phyloP scores from a whole-genome alignment of 2,113 vertebrate species.

The Trinectes maculatus region DNA sequence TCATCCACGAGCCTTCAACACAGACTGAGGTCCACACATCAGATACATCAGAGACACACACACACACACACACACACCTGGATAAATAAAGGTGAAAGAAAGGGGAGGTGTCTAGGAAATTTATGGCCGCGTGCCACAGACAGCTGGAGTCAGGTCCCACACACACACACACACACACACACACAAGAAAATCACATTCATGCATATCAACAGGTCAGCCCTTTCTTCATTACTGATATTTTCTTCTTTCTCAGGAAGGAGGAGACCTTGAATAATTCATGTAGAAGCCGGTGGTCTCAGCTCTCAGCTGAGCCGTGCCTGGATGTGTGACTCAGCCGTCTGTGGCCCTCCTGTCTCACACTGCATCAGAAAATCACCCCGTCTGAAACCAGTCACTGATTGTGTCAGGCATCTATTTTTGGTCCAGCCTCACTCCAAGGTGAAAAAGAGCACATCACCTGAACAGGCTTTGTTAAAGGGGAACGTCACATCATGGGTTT shows the following conservation, averaged over 20 bases:
- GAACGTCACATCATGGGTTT: background rate
- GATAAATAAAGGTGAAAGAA: slow-evolving; percentile 32
- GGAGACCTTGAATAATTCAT: background rate
- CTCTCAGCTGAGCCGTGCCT: too few relatives aligned
- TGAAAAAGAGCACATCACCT: background rate
- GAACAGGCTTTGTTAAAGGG: background rate
- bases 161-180: background rate
- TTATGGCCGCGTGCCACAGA: slow-evolving; percentile 34
- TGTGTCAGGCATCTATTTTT: slow-evolving; percentile 24
- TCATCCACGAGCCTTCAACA: too few relatives aligned
- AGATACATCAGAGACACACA: too few relatives aligned
- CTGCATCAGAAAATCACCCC: slow-evolving; percentile 41
- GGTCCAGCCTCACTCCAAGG: slow-evolving; percentile 27
- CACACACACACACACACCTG: slow-evolving; percentile 13
- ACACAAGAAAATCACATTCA: background rate
- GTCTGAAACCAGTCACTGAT: slow-evolving; percentile 12
- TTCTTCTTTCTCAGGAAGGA: background rate
- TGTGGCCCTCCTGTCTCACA: slow-evolving; percentile 22
- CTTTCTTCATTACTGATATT: background rate
- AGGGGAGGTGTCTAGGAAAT: background rate
- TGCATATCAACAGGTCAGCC: slow-evolving; percentile 7
- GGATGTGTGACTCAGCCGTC: slow-evolving; percentile 43
- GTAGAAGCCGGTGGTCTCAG: too few relatives aligned
- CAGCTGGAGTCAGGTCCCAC: slow-evolving; percentile 43
- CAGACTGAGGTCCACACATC: too few relatives aligned